A percentile compares a stretch with the other conserved stretches of the same genome.
Evolutionary conservation across 2,797 vertebrate species (phyloP).

Genomic region (Schizopygopsis pylzovi): DNA sequence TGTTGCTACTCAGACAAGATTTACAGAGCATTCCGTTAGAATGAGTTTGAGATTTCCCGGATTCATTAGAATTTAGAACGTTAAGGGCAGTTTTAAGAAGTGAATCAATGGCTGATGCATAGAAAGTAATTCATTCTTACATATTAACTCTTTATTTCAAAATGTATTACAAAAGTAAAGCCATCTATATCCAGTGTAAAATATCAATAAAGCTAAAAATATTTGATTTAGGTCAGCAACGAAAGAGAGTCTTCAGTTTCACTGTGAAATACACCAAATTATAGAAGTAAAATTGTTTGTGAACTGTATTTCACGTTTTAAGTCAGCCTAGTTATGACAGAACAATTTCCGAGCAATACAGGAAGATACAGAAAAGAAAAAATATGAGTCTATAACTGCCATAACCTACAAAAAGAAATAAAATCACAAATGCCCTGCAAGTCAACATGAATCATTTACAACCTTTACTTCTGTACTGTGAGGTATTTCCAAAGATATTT

Average conservation of each 20-base stretch:
- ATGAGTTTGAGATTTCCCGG: not conserved
- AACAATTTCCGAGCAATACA: not conserved
- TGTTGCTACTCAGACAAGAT: not conserved
- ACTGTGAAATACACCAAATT: not conserved
- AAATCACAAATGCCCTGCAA: too few relatives aligned
- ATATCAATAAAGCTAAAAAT: not conserved
- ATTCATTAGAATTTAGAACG: not conserved
- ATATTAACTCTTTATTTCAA: not conserved
- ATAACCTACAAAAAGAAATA: not conserved
- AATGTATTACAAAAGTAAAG: not conserved
- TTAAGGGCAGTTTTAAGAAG: not conserved
- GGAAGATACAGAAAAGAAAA: slow-evolving; percentile 19
- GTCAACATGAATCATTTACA: not conserved
- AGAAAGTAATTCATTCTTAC: not conserved
- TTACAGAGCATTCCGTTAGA: not conserved
- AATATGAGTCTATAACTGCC: slow-evolving; percentile 51
- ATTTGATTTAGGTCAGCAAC: not conserved
- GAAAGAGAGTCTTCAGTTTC: not conserved
- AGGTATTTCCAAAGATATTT: not conserved
- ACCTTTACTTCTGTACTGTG: not conserved
- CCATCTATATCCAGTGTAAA: too few relatives aligned
- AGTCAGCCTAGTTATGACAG: not conserved
- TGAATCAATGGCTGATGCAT: not conserved
- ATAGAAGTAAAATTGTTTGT: not conserved
- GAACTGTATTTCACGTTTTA: not conserved